These are phyloP conservation scores for Halichoeres trimaculatus DNA, from an alignment of 2,113 vertebrate species.

Conservation along the genomic window DNA sequence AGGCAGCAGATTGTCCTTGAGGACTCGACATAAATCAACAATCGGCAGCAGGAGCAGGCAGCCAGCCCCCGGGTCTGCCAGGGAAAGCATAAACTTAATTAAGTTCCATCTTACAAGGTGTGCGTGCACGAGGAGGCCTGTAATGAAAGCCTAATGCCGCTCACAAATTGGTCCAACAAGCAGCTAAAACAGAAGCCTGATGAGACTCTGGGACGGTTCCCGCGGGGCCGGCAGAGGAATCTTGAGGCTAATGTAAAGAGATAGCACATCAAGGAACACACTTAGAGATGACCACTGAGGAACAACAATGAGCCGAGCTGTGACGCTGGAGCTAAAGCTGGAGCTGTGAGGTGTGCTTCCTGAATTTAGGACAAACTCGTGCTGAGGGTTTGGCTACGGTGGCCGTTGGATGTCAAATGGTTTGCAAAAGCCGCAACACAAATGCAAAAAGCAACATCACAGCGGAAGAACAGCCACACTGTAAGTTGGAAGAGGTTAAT, in stretches of 20 bases:
- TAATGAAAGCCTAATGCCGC: conserved; percentile 74
- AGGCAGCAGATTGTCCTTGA: conserved; percentile 69
- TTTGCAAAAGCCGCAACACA: too few relatives aligned
- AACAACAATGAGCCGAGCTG: not conserved
- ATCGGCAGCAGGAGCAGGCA: conserved; percentile 65
- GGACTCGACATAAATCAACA: conserved; percentile 75
- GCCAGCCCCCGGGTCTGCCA: conserved; percentile 67
- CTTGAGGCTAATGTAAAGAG: conserved; percentile 42
- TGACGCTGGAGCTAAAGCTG: not conserved
- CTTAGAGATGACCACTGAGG: conserved; percentile 6
- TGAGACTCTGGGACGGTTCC: conserved; percentile 37
- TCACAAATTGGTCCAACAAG: conserved; percentile 74
- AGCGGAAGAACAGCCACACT: too few relatives aligned
- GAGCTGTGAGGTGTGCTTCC: not conserved
- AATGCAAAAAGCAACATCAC: too few relatives aligned
- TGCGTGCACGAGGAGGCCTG: conserved; percentile 62
- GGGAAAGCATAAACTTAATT: conserved; percentile 78
- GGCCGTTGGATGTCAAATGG: too few relatives aligned
- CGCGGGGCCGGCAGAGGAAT: conserved; percentile 22
- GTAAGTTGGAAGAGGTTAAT: too few relatives aligned
- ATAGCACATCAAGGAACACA: conserved; percentile 24
- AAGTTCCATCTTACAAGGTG: conserved; percentile 76
- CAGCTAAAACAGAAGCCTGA: conserved; percentile 63
- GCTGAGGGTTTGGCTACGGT: not conserved
- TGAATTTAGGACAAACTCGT: not conserved